phyloP scores from a whole-genome alignment of 37 sponge, comb jelly and placozoan species.

The Eunapius fragilis region DNA sequence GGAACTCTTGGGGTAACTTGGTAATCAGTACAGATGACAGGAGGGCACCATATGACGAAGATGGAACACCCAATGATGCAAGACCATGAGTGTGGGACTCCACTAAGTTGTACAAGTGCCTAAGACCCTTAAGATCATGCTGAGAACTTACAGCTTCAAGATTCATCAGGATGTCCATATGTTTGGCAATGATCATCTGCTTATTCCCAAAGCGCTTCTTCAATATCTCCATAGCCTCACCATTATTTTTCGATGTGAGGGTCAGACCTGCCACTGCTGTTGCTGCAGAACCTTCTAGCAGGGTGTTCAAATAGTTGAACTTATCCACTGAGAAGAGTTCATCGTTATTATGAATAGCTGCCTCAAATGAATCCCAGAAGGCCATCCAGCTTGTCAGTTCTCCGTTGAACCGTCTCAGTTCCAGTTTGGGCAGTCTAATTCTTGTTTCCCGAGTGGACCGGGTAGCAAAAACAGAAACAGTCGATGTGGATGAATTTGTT shows the following conservation, averaged over 20 bases:
- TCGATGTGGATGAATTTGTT: too few relatives aligned
- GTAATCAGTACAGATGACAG: constrained; percentile 19
- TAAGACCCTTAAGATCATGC: constrained; percentile 26
- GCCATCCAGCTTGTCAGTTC: too few relatives aligned
- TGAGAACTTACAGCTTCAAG: constrained; percentile 12
- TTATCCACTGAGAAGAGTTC: too few relatives aligned
- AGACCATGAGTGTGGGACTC: constrained; percentile 23
- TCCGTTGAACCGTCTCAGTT: too few relatives aligned
- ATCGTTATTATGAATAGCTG: too few relatives aligned
- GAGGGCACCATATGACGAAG: constrained; percentile 29
- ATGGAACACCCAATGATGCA: constrained; percentile 21
- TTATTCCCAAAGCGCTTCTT: constrained; percentile 28
- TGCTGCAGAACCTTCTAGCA: too few relatives aligned
- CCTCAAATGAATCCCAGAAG: too few relatives aligned
- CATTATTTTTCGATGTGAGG: constrained; percentile 19
- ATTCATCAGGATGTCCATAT: constrained; percentile 28
- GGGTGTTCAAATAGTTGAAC: too few relatives aligned
- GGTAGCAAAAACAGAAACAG: too few relatives aligned
- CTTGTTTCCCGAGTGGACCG: too few relatives aligned
- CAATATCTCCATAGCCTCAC: constrained; percentile 7
- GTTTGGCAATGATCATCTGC: constrained; percentile 20
- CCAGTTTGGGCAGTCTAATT: too few relatives aligned
- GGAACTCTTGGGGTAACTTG: constrained; percentile 30
- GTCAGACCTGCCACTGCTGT: too few relatives aligned
- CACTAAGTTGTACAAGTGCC: constrained; percentile 23